These are phyloP conservation scores for Poecilia gillii DNA, from an alignment of 2,797 vertebrate genomes.

Conservation along the genomic window DNA sequence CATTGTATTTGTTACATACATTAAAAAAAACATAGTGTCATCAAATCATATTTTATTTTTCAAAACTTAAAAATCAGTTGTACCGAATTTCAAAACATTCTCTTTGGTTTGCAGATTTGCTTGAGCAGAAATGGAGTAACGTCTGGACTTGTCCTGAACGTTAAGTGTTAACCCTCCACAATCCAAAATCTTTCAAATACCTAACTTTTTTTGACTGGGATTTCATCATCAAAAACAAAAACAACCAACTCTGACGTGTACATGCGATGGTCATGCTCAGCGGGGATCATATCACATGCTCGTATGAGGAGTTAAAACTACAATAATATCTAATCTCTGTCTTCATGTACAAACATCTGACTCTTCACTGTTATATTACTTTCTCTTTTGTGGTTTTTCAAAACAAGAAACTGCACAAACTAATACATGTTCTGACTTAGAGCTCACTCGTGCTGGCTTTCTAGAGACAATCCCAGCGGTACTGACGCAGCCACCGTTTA, in stretches of 20 bases:
- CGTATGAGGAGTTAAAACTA: slow-evolving; percentile 5
- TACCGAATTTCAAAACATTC: too few relatives aligned
- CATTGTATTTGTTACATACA: too few relatives aligned
- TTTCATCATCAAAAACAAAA: slow-evolving; percentile 8
- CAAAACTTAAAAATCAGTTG: too few relatives aligned
- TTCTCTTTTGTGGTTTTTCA: slow-evolving; percentile 4
- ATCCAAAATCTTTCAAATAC: too few relatives aligned
- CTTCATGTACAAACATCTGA: slow-evolving; percentile 22
- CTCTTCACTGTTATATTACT: not conserved
- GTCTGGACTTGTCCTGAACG: too few relatives aligned
- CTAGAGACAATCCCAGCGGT: slow-evolving; percentile 45
- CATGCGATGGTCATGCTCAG: slow-evolving; percentile 29
- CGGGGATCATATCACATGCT: slow-evolving; percentile 27
- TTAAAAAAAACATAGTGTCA: too few relatives aligned
- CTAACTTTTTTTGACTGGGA: too few relatives aligned
- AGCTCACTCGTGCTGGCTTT: slow-evolving; percentile 7
- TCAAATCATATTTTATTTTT: too few relatives aligned
- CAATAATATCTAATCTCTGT: slow-evolving; percentile 13
- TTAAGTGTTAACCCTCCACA: too few relatives aligned
- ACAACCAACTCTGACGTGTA: slow-evolving; percentile 23
- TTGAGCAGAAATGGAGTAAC: too few relatives aligned
- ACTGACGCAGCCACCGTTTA: slow-evolving; percentile 55
- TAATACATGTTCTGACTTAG: slow-evolving; percentile 22
- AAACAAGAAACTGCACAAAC: slow-evolving; percentile 8
- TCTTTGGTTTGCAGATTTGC: too few relatives aligned